Percentiles rank a stretch among this genome's conserved stretches.
These are phyloP conservation scores for Tragelaphus buxtoni DNA, from an alignment of 2,113 vertebrate genomes.

Conservation along the genomic window DNA sequence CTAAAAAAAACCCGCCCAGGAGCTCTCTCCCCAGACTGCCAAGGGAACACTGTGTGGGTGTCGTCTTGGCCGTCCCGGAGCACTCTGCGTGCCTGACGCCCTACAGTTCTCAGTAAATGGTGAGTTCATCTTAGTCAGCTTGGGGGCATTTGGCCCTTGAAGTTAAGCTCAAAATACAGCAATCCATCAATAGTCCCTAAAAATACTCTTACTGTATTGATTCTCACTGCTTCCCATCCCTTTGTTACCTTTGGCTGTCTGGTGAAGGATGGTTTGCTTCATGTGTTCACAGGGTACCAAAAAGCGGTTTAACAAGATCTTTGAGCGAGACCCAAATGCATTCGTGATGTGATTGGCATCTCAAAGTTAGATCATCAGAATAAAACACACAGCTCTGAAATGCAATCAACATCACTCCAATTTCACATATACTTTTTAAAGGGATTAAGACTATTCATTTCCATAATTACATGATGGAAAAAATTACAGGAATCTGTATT, in stretches of 20 bases:
- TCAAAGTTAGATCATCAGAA: conserved; percentile 1
- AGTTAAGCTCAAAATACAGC: conserved; percentile 66
- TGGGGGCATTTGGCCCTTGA: conserved; percentile 52
- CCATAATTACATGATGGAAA: not conserved
- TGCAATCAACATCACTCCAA: accelerated
- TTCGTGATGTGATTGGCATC: not conserved
- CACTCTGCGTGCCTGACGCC: not conserved
- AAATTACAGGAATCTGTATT: not conserved
- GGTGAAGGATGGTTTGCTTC: conserved; percentile 9
- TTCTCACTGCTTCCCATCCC: conserved; percentile 57
- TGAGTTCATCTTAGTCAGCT: conserved; percentile 80
- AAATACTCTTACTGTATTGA: conserved; percentile 62
- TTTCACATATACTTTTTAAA: not conserved
- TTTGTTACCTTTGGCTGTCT: conserved; percentile 53
- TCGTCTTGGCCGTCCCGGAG: not conserved
- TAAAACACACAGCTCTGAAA: not conserved
- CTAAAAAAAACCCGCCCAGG: accelerated
- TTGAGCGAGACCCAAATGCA: conserved; percentile 40
- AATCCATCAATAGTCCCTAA: conserved; percentile 78
- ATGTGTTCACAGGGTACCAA: conserved; percentile 64
- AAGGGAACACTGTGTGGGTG: not conserved
- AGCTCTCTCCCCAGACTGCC: not conserved
- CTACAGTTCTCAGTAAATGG: conserved; percentile 53
- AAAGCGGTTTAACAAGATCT: conserved; percentile 63
- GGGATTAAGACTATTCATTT: not conserved